A percentile compares a stretch with the other conserved stretches of the same genome.
Evolutionary conservation across 2,797 vertebrate genomes (phyloP).

Genomic region (Syngnathus rostellatus): DNA sequence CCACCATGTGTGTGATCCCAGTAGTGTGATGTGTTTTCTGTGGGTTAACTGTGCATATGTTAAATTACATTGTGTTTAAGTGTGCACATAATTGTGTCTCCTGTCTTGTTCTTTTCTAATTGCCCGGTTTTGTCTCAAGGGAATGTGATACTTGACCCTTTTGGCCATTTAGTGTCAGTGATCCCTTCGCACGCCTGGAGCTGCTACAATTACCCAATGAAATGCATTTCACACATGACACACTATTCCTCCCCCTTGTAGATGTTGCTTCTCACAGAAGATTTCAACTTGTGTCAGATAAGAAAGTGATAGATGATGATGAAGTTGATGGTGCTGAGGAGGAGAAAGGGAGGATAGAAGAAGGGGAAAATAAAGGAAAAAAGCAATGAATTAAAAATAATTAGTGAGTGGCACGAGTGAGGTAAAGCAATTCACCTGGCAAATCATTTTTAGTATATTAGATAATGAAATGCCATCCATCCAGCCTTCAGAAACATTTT

Average conservation of each 20-base stretch:
- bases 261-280: not conserved
- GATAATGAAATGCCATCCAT: too few relatives aligned
- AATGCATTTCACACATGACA: slow-evolving; percentile 17
- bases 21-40: not conserved
- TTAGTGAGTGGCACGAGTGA: not conserved
- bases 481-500: too few relatives aligned
- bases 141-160: slow-evolving; percentile 49
- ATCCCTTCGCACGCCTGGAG: slow-evolving; percentile 56
- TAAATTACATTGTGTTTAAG: slow-evolving; percentile 2
- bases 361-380: not conserved
- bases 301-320: not conserved
- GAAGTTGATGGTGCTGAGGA: not conserved
- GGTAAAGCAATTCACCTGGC: too few relatives aligned
- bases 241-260: slow-evolving; percentile 4
- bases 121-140: slow-evolving; percentile 37
- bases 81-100: slow-evolving; percentile 9
- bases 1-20: slow-evolving; percentile 1
- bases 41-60: slow-evolving; percentile 5
- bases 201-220: slow-evolving; percentile 40
- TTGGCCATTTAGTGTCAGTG: slow-evolving; percentile 43
- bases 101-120: slow-evolving; percentile 37
- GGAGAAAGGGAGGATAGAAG: not conserved
- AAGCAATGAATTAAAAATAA: not conserved
- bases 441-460: too few relatives aligned
- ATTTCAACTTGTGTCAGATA: not conserved